Conservation (phyloP, 2,888 invertebrate species). For the Reticulitermes lucifugus region DNA sequence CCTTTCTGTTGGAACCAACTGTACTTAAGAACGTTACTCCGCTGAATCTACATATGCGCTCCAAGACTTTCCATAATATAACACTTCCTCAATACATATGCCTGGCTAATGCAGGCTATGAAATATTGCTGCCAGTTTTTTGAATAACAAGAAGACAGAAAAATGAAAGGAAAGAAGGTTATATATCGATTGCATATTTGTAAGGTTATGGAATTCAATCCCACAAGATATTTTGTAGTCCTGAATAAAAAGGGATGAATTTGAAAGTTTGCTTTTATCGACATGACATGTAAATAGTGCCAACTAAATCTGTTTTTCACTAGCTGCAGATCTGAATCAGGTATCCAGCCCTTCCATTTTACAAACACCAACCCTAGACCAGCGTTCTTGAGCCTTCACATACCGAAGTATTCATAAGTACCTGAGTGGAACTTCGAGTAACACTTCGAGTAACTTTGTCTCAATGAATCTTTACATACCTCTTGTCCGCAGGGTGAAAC, state of each 20-base stretch:
- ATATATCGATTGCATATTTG: slow-evolving; percentile 9
- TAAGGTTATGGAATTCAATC: slow-evolving; percentile 8
- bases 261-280: not conserved
- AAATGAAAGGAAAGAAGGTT: slow-evolving; percentile 10
- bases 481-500: too few relatives aligned
- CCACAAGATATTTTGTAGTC: not conserved
- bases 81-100: slow-evolving; percentile 16
- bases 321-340: not conserved
- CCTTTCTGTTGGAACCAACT: not conserved
- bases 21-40: not conserved
- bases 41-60: not conserved
- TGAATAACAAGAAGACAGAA: slow-evolving; percentile 31
- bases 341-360: not conserved
- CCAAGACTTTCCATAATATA: slow-evolving; percentile 16
- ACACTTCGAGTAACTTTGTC: too few relatives aligned
- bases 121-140: slow-evolving; percentile 34
- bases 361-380: not conserved
- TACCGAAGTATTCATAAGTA: too few relatives aligned
- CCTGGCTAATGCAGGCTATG: slow-evolving; percentile 18
- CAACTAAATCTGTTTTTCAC: not conserved
- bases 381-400: not conserved
- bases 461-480: too few relatives aligned
- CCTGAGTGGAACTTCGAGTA: too few relatives aligned
- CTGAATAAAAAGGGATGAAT: not conserved
- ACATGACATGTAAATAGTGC: not conserved